Evolutionary conservation across 1,140 invertebrate species (phyloP).

Genomic region (Zaprionus nigranus): DNA sequence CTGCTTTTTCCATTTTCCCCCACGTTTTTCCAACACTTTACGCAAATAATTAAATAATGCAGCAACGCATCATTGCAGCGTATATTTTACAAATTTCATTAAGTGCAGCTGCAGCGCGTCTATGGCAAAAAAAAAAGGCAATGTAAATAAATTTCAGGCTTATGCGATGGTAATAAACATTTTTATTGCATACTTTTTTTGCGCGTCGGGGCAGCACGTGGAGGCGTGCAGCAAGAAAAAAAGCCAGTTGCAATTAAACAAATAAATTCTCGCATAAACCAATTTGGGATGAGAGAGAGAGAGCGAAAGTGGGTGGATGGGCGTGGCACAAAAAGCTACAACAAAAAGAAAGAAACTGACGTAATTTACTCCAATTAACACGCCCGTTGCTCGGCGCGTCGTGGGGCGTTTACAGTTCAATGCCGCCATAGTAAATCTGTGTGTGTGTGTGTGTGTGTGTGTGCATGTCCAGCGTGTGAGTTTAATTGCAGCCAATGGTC

Average conservation of each 20-base stretch:
- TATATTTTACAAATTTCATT: slow-evolving; percentile 69
- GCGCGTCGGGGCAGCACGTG: background rate
- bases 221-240: background rate
- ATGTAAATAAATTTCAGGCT: slow-evolving; percentile 67
- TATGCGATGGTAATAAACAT: slow-evolving; percentile 62
- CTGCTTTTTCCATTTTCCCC: background rate
- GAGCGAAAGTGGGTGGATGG: background rate
- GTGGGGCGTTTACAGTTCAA: slow-evolving; percentile 46
- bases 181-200: slow-evolving; percentile 64
- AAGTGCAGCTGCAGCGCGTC: slow-evolving; percentile 12
- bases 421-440: slow-evolving; percentile 28
- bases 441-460: slow-evolving; percentile 14
- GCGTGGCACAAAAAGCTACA: slow-evolving; percentile 23
- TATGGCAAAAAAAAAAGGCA: slow-evolving; percentile 10
- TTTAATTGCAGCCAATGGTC: slow-evolving; percentile 79
- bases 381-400: slow-evolving; percentile 57
- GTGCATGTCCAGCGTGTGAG: slow-evolving; percentile 50
- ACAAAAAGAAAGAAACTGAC: slow-evolving; percentile 52
- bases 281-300: slow-evolving; percentile 30
- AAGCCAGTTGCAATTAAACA: slow-evolving; percentile 75
- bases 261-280: slow-evolving; percentile 78
- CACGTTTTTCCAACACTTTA: background rate
- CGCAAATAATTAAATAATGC: slow-evolving; percentile 27
- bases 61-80: slow-evolving; percentile 15
- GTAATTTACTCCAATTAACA: slow-evolving; percentile 83